Conservation (phyloP, 2,888 invertebrate genomes). For the Leptothorax acervorum region DNA sequence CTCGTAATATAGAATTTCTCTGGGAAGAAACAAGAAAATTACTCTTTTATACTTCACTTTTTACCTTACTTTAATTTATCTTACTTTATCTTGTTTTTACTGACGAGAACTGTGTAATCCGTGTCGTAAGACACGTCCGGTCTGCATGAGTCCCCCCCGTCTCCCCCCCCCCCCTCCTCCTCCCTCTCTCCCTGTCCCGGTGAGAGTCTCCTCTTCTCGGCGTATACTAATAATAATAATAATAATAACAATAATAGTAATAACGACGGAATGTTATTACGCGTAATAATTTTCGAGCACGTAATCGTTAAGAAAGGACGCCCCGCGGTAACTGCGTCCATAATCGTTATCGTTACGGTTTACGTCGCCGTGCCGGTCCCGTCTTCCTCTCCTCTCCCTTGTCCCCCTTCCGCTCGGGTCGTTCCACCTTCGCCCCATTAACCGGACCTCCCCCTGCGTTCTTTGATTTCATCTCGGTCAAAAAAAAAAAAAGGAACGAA, state of each 20-base stretch:
- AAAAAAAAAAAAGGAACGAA: slow-evolving; percentile 29
- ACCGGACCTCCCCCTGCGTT: slow-evolving; percentile 55
- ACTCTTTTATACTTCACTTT: background rate
- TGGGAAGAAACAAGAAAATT: background rate
- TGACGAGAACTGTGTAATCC: slow-evolving; percentile 53
- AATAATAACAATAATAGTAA: slow-evolving; percentile 84
- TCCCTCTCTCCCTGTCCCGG: background rate
- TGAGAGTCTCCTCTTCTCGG: slow-evolving; percentile 31
- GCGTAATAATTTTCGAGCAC: slow-evolving; percentile 85
- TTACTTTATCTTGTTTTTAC: slow-evolving; percentile 22
- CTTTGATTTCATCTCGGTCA: slow-evolving; percentile 26
- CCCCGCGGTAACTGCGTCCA: slow-evolving; percentile 84
- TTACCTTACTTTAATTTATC: slow-evolving; percentile 26
- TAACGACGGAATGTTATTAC: slow-evolving; percentile 84
- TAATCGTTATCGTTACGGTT: slow-evolving; percentile 86
- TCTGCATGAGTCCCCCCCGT: slow-evolving; percentile 12
- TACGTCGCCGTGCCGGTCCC: slow-evolving; percentile 80
- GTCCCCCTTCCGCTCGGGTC: slow-evolving; percentile 18
- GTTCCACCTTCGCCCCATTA: slow-evolving; percentile 62
- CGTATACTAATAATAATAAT: slow-evolving; percentile 77
- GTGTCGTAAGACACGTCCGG: slow-evolving; percentile 51
- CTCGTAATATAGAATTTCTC: slow-evolving; percentile 9
- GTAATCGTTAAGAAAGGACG: slow-evolving; percentile 86
- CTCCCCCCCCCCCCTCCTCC: too few species aligned
- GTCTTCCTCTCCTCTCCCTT: slow-evolving; percentile 37